Base-by-base conservation (phyloP, 1,140 invertebrate genomes). In the Anoplophora glabripennis region DNA sequence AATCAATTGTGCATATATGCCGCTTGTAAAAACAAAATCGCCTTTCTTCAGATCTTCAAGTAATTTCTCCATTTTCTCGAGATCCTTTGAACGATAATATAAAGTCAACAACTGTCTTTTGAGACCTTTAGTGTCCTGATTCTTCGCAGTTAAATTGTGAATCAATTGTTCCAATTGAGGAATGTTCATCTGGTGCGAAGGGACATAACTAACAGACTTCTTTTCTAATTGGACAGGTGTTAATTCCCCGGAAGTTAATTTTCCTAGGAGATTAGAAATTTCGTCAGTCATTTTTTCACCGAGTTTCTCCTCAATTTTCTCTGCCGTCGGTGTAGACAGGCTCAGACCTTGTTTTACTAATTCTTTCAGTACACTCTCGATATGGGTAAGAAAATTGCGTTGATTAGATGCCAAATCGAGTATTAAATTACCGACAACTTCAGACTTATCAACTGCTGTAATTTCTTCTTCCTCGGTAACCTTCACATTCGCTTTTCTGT, bases 161-260 rank as follows among this genome's bases (percentile, higher is more conserved):
- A 86, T 75, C 3, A 84, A 65, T 15, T 74, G 76, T 69, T 86
- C 82, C 15, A 87, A 66, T 53, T 84, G 72, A 11, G 69, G 57
- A 62, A 74, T 61, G 64, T 66, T 69, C 73, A 72, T 72, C 65
- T 72, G 63, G 64, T 65, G 57, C 58, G 66, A 58, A 44, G 68
- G 60, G 18, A 63, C 33, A 61, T 71, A 57, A 61, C 55, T 64
- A 54, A 77, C 34, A 45, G 63, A 53, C 53, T 67, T 71, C 34
- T 53, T 77, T 54, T 79, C 72, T 5, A 82, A 44, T 17, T 80
- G 76, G 3, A 71, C 64, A 1, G 78, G 72, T 56, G 80, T 80
- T 37, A 89, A 72, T 57, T 87, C 83, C 0, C 81, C 77, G 7
- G 86, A 84, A 33, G 82, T 83, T 3, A 90, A 71, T 67, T 84